Evolutionary conservation across 2,797 vertebrate genomes (phyloP).

Genomic region (Pangasius krempfi): DNA sequence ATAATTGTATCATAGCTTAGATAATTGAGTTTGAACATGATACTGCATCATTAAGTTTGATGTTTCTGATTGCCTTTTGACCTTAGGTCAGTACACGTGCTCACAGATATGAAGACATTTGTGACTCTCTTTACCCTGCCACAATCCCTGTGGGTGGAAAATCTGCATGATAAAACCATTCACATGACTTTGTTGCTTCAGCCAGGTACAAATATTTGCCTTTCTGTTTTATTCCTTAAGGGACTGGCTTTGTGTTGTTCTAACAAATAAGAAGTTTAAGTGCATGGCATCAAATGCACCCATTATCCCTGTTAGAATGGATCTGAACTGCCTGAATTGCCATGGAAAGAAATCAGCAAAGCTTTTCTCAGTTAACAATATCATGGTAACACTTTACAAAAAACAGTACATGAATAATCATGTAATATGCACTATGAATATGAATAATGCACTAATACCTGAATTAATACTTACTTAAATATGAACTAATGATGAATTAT

Average conservation of each 20-base stretch:
- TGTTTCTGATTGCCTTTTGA: slow-evolving; percentile 7
- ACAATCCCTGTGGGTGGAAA: slow-evolving; percentile 60
- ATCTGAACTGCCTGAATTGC: neutral
- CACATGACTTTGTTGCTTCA: slow-evolving; percentile 48
- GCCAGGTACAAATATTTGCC: slow-evolving; percentile 72
- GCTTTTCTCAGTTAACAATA: neutral
- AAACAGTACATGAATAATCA: too few relatives aligned
- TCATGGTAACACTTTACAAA: too few relatives aligned
- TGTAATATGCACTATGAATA: too few relatives aligned
- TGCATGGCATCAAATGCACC: slow-evolving; percentile 26
- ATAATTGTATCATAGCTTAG: slow-evolving; percentile 7
- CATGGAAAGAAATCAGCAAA: neutral
- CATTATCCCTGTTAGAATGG: neutral
- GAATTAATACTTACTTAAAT: too few relatives aligned
- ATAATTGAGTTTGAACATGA: slow-evolving; percentile 2
- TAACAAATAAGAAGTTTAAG: slow-evolving; percentile 20
- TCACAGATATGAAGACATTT: slow-evolving; percentile 41
- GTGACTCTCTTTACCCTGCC: slow-evolving; percentile 49
- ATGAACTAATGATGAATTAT: too few relatives aligned
- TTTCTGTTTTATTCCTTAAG: slow-evolving; percentile 41
- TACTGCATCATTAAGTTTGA: slow-evolving; percentile 12
- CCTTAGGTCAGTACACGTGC: slow-evolving; percentile 4
- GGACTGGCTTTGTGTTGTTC: slow-evolving; percentile 44
- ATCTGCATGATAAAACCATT: slow-evolving; percentile 54
- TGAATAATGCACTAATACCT: too few relatives aligned